phyloP scores from a whole-genome alignment of 2,888 invertebrate genomes.

The Oasisia sp. region DNA sequence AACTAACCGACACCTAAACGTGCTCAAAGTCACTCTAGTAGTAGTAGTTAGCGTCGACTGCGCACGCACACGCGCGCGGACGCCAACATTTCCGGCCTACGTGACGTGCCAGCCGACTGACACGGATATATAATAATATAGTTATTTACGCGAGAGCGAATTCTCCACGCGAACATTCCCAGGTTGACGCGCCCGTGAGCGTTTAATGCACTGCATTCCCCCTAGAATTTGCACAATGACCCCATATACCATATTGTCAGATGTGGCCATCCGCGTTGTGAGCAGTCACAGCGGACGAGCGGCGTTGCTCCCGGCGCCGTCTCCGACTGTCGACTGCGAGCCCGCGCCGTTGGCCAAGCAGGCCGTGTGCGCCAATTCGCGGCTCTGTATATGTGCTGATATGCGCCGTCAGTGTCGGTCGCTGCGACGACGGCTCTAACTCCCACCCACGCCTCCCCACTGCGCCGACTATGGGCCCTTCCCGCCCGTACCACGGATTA shows the following conservation, averaged over 20 bases:
- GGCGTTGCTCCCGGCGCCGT: neutral
- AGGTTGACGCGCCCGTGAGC: neutral
- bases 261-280: neutral
- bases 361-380: neutral
- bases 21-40: neutral
- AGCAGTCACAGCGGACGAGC: neutral
- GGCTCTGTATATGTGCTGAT: neutral
- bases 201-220: conserved; percentile 17
- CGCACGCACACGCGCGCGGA: neutral
- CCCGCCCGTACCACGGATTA: conserved; percentile 17
- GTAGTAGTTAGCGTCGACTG: neutral
- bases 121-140: neutral
- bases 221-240: neutral
- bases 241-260: neutral
- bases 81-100: neutral
- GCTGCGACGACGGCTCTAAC: conserved; percentile 5
- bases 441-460: conserved; percentile 8
- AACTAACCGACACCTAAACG: conserved; percentile 13
- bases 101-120: neutral
- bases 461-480: conserved; percentile 12
- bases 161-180: neutral
- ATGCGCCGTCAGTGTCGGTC: conserved; percentile 1
- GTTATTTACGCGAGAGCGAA: neutral
- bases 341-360: neutral
- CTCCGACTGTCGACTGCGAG: neutral